Evolutionary conservation across 1,140 invertebrate genomes (phyloP).

Genomic region (Tetranychus cinnabarinus): DNA sequence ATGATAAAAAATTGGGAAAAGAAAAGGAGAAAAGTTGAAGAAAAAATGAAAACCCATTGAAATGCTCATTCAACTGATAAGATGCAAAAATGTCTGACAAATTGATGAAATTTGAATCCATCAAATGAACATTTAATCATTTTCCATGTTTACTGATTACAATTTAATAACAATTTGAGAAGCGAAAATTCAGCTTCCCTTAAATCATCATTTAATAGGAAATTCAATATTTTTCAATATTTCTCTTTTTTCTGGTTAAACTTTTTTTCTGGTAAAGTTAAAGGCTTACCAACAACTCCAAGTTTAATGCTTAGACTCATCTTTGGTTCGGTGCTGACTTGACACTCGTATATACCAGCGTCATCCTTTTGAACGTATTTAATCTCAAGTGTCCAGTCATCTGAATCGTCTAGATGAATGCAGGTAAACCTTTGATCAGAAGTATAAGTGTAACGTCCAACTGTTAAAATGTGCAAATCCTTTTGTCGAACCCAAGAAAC

Average conservation of each 20-base stretch:
- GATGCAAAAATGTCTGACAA: no score
- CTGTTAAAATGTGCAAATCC: slow-evolving; percentile 67
- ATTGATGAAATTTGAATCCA: no score
- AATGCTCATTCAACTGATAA: no score
- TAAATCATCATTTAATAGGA: no score
- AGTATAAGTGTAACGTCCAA: slow-evolving; percentile 73
- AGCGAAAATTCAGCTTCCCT: no score
- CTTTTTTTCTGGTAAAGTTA: no score
- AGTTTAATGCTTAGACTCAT: slow-evolving; percentile 56
- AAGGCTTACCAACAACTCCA: slow-evolving; percentile 51
- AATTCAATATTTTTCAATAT: no score
- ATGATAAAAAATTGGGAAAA: no score
- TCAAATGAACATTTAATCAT: background rate
- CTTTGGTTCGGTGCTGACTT: slow-evolving; percentile 64
- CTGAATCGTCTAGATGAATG: slow-evolving; percentile 49
- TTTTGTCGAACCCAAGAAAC: slow-evolving; percentile 71
- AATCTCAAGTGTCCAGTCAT: slow-evolving; percentile 74
- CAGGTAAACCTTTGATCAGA: slow-evolving; percentile 69
- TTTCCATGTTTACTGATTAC: background rate
- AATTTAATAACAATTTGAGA: background rate
- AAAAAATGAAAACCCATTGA: no score
- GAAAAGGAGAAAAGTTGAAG: no score
- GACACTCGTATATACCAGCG: slow-evolving; percentile 68
- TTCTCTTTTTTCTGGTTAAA: background rate
- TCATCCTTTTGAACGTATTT: slow-evolving; percentile 71